phyloP scores from a whole-genome alignment of 2,797 vertebrate species.

The Poeciliopsis turneri region DNA sequence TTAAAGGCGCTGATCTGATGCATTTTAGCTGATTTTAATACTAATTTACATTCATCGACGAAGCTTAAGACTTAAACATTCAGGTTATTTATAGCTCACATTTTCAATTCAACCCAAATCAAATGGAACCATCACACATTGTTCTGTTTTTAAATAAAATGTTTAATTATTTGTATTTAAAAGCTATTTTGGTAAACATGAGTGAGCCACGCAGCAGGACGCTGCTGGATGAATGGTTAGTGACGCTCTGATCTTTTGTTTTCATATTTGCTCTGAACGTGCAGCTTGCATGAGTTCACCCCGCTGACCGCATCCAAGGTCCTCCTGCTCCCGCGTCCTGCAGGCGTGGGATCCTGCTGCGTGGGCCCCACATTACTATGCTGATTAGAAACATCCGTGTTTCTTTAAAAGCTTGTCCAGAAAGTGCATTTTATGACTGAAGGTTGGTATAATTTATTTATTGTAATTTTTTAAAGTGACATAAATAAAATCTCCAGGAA shows the following conservation, averaged over 20 bases:
- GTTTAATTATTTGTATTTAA: neutral
- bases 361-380: neutral
- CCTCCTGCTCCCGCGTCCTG: conserved; percentile 3
- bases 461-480: neutral
- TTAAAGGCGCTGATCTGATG: rapidly evolving
- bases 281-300: conserved; percentile 4
- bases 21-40: neutral
- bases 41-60: rapidly evolving
- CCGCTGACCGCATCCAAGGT: conserved; percentile 26
- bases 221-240: neutral
- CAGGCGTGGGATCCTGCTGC: neutral
- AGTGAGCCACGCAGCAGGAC: neutral
- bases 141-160: rapidly evolving
- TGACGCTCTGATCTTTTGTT: neutral
- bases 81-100: neutral
- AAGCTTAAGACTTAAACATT: neutral
- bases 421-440: neutral
- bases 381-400: neutral
- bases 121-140: rapidly evolving
- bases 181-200: neutral
- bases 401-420: neutral
- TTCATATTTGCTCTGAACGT: neutral
- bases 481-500: neutral
- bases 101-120: rapidly evolving
- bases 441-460: neutral